Percentiles rank a stretch among this genome's conserved stretches.
Evolutionary conservation across 2,888 invertebrate genomes (phyloP).

Genomic region (Xestia c-nigrum): DNA sequence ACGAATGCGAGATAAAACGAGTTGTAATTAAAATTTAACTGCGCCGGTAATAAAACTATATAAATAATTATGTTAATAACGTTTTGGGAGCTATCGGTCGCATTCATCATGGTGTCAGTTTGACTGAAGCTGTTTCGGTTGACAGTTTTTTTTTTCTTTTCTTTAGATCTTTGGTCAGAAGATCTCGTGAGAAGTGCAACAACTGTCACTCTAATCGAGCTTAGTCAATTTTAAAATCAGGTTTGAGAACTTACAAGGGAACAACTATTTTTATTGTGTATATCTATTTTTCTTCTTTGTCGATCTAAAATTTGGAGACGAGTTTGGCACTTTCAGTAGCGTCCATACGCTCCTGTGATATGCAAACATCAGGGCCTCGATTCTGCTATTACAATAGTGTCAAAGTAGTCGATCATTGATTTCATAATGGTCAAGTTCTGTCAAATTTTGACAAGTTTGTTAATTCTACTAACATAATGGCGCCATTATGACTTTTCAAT

Average conservation of each 20-base stretch:
- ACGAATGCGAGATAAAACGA: constrained; percentile 65
- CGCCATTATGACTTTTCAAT: no score
- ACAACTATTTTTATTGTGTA: neutral
- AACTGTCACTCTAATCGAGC: neutral
- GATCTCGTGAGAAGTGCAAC: neutral
- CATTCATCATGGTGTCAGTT: constrained; percentile 65
- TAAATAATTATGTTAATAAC: constrained; percentile 70
- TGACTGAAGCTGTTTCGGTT: constrained; percentile 29
- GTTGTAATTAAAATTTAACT: constrained; percentile 69
- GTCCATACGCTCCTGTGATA: neutral
- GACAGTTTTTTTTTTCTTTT: constrained; percentile 51
- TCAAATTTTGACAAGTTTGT: no score
- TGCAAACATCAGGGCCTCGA: neutral
- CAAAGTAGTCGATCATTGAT: no score
- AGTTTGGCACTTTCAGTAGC: neutral
- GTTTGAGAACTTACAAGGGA: neutral
- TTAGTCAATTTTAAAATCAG: neutral
- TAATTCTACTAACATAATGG: no score
- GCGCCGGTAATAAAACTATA: constrained; percentile 66
- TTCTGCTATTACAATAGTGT: no score
- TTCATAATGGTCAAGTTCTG: no score
- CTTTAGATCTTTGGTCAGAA: constrained; percentile 30
- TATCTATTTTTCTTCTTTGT: no score
- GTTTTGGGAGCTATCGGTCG: constrained; percentile 62
- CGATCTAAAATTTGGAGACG: neutral